Base-by-base conservation (phyloP, 2,888 invertebrate genomes). In the Melinaea marsaeus region DNA sequence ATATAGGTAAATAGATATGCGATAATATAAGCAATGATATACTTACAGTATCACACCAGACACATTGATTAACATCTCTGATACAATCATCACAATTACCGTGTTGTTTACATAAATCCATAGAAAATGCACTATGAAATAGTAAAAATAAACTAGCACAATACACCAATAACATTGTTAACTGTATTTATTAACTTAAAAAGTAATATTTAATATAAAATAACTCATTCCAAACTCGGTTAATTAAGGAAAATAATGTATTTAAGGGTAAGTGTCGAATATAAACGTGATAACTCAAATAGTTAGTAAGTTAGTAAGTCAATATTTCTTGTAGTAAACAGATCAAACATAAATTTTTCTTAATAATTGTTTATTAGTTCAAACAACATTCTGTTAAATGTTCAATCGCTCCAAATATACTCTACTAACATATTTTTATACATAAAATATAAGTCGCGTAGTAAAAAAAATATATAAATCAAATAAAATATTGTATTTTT, bases 31-130 rank as follows among this genome's bases (percentile, higher is more conserved):
- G 22, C 42, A 42, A 1, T 37, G 2, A 42, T 42, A 42, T 42
- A 51, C 69, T 78, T 74, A 85, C 88, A 72, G 64, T 64, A 37
- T 81, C 72, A 70, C 88, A 88, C 86, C 86, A 88, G 6, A 76
- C 79, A 62, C 88, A 88, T 4, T 74, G 58, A 46, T 69, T 73
- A 0, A 77, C 46, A 64, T 84, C 79, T 37, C 63, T 75, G 35
- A 89, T 83, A 63, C 88, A 89, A 9, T 78, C 76, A n/a, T 74
- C 66, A 66, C 88, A 88, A 2, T 73, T 79, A 4, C 60, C 70
- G 42, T 75, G 77, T 3, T 69, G 66, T 35, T 75, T 73, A 71
- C 86, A 87, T 4, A 63, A 46, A 57, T 72, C 71, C 13, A 66
- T 61, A 33, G 55, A 55, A 55, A 61, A 55, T 55, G 51, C 37